These are phyloP conservation scores for Epinotia demarniana DNA, from an alignment of 2,888 invertebrate species.

Conservation along the genomic window DNA sequence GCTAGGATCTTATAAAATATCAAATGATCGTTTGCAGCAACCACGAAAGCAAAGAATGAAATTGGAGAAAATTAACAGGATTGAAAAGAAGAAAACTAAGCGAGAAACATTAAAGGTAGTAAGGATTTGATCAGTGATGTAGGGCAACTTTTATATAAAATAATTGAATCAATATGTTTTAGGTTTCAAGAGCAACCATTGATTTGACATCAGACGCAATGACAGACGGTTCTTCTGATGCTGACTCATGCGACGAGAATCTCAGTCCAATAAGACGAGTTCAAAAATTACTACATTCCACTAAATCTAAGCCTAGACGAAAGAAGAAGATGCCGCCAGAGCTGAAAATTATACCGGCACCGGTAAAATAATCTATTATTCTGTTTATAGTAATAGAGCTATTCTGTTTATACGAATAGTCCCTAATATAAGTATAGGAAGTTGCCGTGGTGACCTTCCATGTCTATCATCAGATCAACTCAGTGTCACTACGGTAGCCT, in stretches of 20 bases:
- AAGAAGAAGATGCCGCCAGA: conserved; percentile 84
- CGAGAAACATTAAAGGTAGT: conserved; percentile 85
- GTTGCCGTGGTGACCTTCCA: no score
- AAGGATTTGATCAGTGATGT: not conserved
- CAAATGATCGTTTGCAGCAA: conserved; percentile 62
- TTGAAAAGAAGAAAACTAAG: conserved; percentile 76
- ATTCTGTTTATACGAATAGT: no score
- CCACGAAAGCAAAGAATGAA: conserved; percentile 68
- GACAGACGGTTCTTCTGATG: conserved; percentile 87
- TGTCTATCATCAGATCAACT: no score
- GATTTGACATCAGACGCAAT: conserved; percentile 88
- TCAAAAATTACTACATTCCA: conserved; percentile 72
- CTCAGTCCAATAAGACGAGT: conserved; percentile 77
- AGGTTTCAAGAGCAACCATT: conserved; percentile 85
- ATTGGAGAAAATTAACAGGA: conserved; percentile 76
- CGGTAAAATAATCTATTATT: conserved; percentile 58
- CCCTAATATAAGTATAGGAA: no score
- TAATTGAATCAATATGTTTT: conserved; percentile 50
- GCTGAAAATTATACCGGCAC: conserved; percentile 77
- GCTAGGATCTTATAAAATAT: conserved; percentile 12
- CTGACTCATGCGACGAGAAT: conserved; percentile 79
- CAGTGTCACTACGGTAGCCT: no score
- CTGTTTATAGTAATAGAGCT: no score
- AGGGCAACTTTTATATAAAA: not conserved
- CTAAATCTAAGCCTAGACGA: conserved; percentile 72